Base-by-base conservation (phyloP, 2,797 vertebrate genomes). In the Crypturellus tataupa region DNA sequence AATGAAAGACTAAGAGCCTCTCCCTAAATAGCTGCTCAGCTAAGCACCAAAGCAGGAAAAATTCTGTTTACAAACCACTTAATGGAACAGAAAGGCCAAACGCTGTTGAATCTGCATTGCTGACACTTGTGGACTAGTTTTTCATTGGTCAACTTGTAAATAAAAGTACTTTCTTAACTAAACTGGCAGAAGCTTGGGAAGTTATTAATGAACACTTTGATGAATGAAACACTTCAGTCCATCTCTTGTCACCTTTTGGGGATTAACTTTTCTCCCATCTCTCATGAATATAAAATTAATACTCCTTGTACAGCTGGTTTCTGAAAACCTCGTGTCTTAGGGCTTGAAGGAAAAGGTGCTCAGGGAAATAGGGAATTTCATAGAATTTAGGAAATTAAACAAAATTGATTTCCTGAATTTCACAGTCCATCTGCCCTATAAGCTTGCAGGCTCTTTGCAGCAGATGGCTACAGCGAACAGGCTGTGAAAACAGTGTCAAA, bases 381-480 rank as follows among this genome's bases (percentile, higher is more conserved):
- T 29, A 31, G 12, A 79, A 84, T 71, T 71, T 79, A 76, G 72
- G 76, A 94, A 95, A 85, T 89, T 42, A 87, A 85, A 85, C 42
- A 37, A 39, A 83, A 82, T 47, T 83, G 62, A 69, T 24, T 92
- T 94, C n/a, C 56, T 46, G 72, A 53, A 80, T 96, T 93, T 79
- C 84, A 77, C 31, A 84, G 83, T 42, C 70, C 86, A 63, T 85
- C 70, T 93, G 75, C 75, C 71, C 96, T 58, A 83, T 56, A 81
- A 93, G 81, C 72, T 83, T 67, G 60, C 80, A 86, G 82, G 79
- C 62, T 77, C 84, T 80, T 65, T 82, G 83, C 75, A 94, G 80
- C 87, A 96, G 93, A 95, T 87, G 85, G 91, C 47, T 91, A 68
- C 79, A 77, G 64, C 7, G 79, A 96, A 95, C 80, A 95, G 80